A percentile compares a stretch with the other conserved stretches of the same genome.
Evolutionary conservation across 2,888 invertebrate species (phyloP).

Genomic region (Salpingus planirostris): DNA sequence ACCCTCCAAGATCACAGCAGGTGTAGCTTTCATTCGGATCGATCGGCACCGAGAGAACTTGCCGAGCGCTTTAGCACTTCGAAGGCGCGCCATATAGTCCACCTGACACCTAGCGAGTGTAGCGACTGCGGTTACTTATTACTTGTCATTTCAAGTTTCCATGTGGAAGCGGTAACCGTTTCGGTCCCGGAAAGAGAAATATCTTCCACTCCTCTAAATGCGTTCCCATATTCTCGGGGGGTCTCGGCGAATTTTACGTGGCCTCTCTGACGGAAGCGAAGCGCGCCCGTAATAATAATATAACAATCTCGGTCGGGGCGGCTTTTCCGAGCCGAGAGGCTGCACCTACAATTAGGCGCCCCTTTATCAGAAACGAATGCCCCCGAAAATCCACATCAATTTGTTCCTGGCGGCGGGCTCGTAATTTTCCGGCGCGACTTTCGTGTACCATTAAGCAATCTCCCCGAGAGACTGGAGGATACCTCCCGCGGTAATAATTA

Average conservation of each 20-base stretch:
- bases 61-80: constrained; percentile 18
- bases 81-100: constrained; percentile 18
- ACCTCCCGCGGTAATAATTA: too few species aligned
- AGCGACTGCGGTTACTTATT: constrained; percentile 20
- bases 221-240: constrained; percentile 6
- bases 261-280: neutral
- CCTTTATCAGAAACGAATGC: too few species aligned
- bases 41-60: constrained; percentile 14
- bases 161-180: constrained; percentile 17
- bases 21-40: constrained; percentile 18
- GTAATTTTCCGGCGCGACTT: too few species aligned
- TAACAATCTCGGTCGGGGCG: constrained; percentile 12
- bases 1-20: constrained; percentile 16
- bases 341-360: too few species aligned
- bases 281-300: too few species aligned
- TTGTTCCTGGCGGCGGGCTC: too few species aligned
- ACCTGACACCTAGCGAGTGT: constrained; percentile 21
- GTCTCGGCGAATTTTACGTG: constrained; percentile 12
- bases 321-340: too few species aligned
- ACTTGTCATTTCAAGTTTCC: constrained; percentile 21
- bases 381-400: too few species aligned
- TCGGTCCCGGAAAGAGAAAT: constrained; percentile 15
- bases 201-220: constrained; percentile 15
- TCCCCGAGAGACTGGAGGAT: too few species aligned
- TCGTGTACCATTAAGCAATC: too few species aligned